Percentiles rank a stretch among this genome's conserved stretches.
Evolutionary conservation across 2,797 vertebrate genomes (phyloP).

Genomic region (Rhynchotus rufescens): DNA sequence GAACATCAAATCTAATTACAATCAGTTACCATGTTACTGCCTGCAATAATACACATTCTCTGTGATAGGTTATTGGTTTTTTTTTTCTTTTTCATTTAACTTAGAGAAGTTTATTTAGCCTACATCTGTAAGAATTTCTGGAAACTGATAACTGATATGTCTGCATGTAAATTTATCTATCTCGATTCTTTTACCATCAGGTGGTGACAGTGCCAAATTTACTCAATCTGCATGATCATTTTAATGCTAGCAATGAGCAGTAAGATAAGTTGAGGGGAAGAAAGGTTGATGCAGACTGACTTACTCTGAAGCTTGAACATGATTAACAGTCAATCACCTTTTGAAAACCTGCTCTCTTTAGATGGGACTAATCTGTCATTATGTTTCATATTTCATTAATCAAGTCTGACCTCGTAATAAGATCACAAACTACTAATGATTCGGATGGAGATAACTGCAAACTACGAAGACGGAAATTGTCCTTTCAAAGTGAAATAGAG

Average conservation of each 20-base stretch:
- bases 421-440: constrained; percentile 83
- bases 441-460: constrained; percentile 85
- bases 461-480: constrained; percentile 88
- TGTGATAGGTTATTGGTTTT: not conserved
- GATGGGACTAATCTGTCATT: constrained; percentile 64
- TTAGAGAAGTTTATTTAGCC: constrained; percentile 6
- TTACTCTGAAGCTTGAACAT: constrained; percentile 27
- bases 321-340: constrained; percentile 40
- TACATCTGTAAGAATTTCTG: not conserved
- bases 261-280: not conserved
- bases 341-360: constrained; percentile 33
- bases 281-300: not conserved
- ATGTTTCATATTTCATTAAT: constrained; percentile 70
- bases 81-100: not conserved
- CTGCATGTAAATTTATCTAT: constrained; percentile 1
- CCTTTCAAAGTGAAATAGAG: constrained; percentile 89
- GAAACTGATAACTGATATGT: not conserved
- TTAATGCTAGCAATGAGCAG: constrained; percentile 2
- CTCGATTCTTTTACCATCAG: not conserved
- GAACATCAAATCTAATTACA: constrained; percentile 52
- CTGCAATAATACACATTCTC: constrained; percentile 15
- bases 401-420: constrained; percentile 83
- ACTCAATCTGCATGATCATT: constrained; percentile 7
- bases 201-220: constrained; percentile 17
- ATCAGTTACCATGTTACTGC: constrained; percentile 12